Percentiles rank a stretch among this genome's conserved stretches.
Evolutionary conservation across 2,797 vertebrate species (phyloP).

Genomic region (Paratrypauchen microcephalus): DNA sequence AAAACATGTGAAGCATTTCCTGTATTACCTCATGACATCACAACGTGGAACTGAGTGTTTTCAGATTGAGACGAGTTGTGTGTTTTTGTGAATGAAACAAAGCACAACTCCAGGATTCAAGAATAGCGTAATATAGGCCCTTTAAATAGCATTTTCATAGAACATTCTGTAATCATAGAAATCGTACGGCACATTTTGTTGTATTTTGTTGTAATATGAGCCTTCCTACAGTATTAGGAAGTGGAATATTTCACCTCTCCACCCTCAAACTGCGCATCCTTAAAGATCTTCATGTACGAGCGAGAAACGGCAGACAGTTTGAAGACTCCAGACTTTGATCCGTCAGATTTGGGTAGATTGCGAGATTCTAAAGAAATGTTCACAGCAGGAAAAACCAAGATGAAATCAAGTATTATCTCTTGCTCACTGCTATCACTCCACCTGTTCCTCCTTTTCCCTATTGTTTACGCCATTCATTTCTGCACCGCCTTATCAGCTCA

Average conservation of each 20-base stretch:
- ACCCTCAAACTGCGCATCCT: constrained; percentile 16
- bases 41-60: no score
- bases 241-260: background rate
- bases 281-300: constrained; percentile 37
- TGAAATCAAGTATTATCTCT: constrained; percentile 9
- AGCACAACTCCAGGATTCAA: no score
- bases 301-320: constrained; percentile 27
- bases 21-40: no score
- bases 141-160: no score
- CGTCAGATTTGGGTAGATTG: constrained; percentile 39
- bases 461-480: background rate
- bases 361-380: constrained; percentile 43
- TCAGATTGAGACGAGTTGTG: no score
- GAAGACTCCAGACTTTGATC: constrained; percentile 40
- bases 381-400: constrained; percentile 27
- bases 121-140: no score
- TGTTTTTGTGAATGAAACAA: no score
- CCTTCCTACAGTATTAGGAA: constrained; percentile 8
- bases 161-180: background rate
- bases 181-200: constrained; percentile 39
- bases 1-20: no score
- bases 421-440: constrained; percentile 1
- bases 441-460: background rate
- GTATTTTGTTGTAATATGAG: constrained; percentile 40
- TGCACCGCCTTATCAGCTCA: background rate